A percentile compares a stretch with the other conserved stretches of the same genome.
These are phyloP conservation scores for Strigamia transsilvanica DNA, from an alignment of 2,888 invertebrate genomes.

Conservation along the genomic window DNA sequence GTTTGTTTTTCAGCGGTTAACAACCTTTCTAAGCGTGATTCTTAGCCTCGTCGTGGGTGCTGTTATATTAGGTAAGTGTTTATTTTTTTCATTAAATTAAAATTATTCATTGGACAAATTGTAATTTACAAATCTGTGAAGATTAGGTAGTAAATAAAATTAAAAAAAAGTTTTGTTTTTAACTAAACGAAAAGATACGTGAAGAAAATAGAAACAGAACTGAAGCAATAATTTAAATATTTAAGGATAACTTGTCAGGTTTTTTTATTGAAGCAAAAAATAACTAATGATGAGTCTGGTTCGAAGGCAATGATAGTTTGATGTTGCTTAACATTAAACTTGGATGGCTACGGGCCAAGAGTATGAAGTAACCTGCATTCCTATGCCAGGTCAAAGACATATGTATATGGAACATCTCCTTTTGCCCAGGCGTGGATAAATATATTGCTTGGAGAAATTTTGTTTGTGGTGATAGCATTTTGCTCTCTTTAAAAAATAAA, in stretches of 20 bases:
- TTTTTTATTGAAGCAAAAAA: conserved; percentile 29
- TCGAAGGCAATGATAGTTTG: conserved; percentile 32
- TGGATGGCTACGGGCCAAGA: conserved; percentile 46
- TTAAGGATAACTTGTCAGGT: not conserved
- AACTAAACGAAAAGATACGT: not conserved
- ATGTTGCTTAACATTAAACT: conserved; percentile 48
- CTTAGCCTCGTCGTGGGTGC: conserved; percentile 92
- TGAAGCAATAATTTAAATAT: not conserved
- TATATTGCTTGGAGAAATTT: conserved; percentile 31
- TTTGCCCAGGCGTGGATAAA: conserved; percentile 36
- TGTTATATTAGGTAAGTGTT: conserved; percentile 84
- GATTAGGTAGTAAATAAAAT: not conserved
- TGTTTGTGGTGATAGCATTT: conserved; percentile 23
- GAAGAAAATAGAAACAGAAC: not conserved
- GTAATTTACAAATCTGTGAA: not conserved
- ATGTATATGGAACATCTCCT: conserved; percentile 47
- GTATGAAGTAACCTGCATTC: conserved; percentile 48
- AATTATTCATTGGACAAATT: not conserved
- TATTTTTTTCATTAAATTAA: not conserved
- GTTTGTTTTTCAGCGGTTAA: conserved; percentile 78
- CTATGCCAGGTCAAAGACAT: conserved; percentile 46
- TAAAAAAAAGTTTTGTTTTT: not conserved
- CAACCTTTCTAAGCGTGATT: conserved; percentile 90
- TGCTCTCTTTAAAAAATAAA: not conserved
- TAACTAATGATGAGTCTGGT: conserved; percentile 19